Percentiles rank a stretch among this genome's conserved stretches.
These are phyloP conservation scores for Galerucella calmariensis DNA, from an alignment of 2,888 invertebrate species.

Conservation along the genomic window DNA sequence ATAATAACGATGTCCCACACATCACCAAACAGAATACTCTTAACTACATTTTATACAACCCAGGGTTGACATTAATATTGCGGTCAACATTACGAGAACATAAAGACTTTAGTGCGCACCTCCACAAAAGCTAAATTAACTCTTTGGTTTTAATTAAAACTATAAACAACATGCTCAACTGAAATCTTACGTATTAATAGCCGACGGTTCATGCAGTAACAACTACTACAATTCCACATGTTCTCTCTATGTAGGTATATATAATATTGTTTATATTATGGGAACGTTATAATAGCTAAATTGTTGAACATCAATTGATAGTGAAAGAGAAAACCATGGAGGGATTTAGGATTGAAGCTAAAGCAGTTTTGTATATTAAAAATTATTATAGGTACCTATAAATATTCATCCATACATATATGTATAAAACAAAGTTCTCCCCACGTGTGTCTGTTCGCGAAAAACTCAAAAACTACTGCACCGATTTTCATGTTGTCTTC, in stretches of 20 bases:
- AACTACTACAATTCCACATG: conserved; percentile 36
- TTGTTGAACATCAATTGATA: too few relatives aligned
- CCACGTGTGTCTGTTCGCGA: too few relatives aligned
- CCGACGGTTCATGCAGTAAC: conserved; percentile 30
- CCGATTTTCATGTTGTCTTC: too few relatives aligned
- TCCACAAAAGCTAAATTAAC: conserved; percentile 41
- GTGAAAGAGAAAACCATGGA: too few relatives aligned
- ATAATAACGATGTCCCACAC: not conserved
- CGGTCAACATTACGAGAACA: conserved; percentile 40
- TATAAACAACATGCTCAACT: conserved; percentile 44
- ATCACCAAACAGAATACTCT: not conserved
- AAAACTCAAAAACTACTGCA: too few relatives aligned
- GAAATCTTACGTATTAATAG: conserved; percentile 36
- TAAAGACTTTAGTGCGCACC: conserved; percentile 34
- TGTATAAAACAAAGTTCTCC: too few relatives aligned
- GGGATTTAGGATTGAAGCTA: too few relatives aligned
- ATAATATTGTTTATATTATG: conserved; percentile 21
- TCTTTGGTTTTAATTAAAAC: conserved; percentile 45
- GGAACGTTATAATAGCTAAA: conserved; percentile 15
- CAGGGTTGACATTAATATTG: conserved; percentile 28
- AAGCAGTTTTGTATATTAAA: too few relatives aligned
- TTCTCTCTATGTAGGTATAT: conserved; percentile 3
- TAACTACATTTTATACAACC: conserved; percentile 7
- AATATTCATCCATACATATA: too few relatives aligned
- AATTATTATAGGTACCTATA: too few relatives aligned